A percentile compares a stretch with the other conserved stretches of the same genome.
Conservation (phyloP, 2,113 vertebrate genomes). For the Brienomyrus brachyistius region DNA sequence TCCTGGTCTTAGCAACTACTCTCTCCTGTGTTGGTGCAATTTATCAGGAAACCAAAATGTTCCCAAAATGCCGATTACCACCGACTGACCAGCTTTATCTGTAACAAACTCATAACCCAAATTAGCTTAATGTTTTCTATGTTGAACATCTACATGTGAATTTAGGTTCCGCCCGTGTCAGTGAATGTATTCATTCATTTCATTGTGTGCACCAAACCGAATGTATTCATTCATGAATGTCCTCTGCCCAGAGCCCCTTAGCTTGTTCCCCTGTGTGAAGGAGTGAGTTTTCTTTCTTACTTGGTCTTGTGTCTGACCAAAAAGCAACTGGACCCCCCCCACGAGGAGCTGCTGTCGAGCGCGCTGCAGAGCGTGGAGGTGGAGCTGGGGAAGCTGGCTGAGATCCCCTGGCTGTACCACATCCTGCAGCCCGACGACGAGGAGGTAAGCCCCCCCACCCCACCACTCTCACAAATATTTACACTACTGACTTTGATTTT, state of each 20-base stretch:
- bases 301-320: neutral
- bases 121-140: neutral
- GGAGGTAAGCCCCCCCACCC: conserved; percentile 66
- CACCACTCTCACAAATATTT: neutral
- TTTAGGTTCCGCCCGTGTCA: too few species aligned
- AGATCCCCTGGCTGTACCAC: conserved; percentile 90
- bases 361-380: conserved; percentile 80
- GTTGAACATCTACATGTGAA: too few species aligned
- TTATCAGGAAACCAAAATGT: neutral
- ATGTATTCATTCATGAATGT: neutral
- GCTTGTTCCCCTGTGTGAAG: neutral
- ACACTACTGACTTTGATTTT: neutral
- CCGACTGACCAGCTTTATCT: neutral
- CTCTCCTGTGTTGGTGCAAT: neutral
- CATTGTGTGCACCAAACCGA: too few species aligned
- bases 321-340: conserved; percentile 85
- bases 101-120: neutral
- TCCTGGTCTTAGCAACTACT: neutral
- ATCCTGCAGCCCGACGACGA: conserved; percentile 87
- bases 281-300: neutral
- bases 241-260: neutral
- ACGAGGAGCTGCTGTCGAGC: conserved; percentile 80
- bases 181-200: too few species aligned
- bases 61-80: neutral
- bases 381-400: conserved; percentile 81